Percentiles rank a stretch among this genome's conserved stretches.
These are phyloP conservation scores for Phocides pigmalion DNA, from an alignment of 1,140 invertebrate genomes.

Conservation along the genomic window DNA sequence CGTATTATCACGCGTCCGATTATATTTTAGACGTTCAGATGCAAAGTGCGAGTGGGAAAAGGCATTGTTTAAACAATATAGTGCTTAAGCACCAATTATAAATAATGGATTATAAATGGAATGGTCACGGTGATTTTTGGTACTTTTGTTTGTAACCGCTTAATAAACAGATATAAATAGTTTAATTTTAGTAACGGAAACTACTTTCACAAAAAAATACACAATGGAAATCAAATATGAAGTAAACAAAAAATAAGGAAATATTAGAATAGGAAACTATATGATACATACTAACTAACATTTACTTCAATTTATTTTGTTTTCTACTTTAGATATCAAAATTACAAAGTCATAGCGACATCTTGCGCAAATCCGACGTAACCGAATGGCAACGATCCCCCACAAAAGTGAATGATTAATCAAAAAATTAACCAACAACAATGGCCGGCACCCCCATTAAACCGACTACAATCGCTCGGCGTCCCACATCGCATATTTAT, in stretches of 20 bases:
- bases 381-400: slow-evolving; percentile 61
- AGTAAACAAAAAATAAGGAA: too few species aligned
- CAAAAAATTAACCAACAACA: slow-evolving; percentile 83
- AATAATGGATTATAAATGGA: slow-evolving; percentile 9
- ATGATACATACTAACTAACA: too few species aligned
- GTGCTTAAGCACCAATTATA: slow-evolving; percentile 23
- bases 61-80: slow-evolving; percentile 23
- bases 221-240: too few species aligned
- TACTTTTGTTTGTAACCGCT: background rate
- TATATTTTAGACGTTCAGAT: slow-evolving; percentile 35
- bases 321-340: background rate
- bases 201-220: too few species aligned
- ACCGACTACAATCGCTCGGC: slow-evolving; percentile 70
- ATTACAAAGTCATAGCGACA: slow-evolving; percentile 9
- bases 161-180: too few species aligned
- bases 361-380: slow-evolving; percentile 56
- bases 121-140: slow-evolving; percentile 3
- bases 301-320: background rate
- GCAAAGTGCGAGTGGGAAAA: slow-evolving; percentile 14
- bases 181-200: too few species aligned
- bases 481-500: slow-evolving; percentile 81
- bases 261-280: too few species aligned
- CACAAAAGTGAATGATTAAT: slow-evolving; percentile 76
- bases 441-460: slow-evolving; percentile 70
- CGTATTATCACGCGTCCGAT: slow-evolving; percentile 53